These are phyloP conservation scores for Drosophila mulleri DNA, from an alignment of 2,888 invertebrate genomes.

Conservation along the genomic window DNA sequence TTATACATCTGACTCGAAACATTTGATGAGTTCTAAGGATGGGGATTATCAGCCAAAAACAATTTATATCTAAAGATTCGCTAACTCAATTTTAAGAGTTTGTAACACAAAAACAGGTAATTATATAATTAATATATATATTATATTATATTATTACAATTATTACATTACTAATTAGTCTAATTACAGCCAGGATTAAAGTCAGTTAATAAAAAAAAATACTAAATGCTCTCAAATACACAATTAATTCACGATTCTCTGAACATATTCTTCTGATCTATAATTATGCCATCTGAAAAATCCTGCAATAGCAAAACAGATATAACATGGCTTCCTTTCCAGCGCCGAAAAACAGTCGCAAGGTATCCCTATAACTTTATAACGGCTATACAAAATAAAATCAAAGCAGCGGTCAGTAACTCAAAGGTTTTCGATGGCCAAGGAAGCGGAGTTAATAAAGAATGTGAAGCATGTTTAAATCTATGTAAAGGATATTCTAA, in stretches of 20 bases:
- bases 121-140: background rate
- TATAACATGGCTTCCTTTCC: background rate
- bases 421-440: background rate
- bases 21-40: background rate
- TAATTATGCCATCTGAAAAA: background rate
- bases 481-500: background rate
- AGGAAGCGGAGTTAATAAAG: background rate
- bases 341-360: background rate
- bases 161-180: no score
- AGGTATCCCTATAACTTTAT: slow-evolving; percentile 10
- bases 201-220: background rate
- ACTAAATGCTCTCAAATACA: background rate
- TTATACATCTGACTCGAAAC: background rate
- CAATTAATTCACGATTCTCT: background rate
- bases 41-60: background rate
- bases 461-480: background rate
- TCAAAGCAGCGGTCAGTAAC: background rate
- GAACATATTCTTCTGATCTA: background rate
- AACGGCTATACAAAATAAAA: background rate
- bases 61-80: background rate
- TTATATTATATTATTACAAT: no score
- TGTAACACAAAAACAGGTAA: background rate
- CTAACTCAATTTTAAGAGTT: background rate
- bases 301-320: background rate
- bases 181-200: no score